Evolutionary conservation across 2,797 vertebrate genomes (phyloP), one percentile per base, ranked within the genome.

Genomic region (Sorex maritimensis): DNA sequence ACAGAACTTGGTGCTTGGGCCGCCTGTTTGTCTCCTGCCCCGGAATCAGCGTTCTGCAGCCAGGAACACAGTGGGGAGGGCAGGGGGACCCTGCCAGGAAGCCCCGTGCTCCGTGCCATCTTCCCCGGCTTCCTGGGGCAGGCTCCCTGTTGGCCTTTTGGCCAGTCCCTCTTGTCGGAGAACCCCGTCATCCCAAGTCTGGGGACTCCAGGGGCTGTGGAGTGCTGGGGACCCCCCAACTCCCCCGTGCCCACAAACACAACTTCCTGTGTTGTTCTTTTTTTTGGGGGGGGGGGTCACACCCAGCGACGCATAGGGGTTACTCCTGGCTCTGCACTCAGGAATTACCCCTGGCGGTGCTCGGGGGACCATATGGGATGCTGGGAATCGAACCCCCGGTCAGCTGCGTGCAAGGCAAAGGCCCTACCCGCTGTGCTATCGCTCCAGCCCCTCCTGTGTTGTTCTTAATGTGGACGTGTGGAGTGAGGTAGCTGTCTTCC

Each of bases 231-330:
- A 5, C 41, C 8, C 0, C 28, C 4, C 17, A 19, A 19, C 30
- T 1, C 14, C 4, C 10, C 2, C 2, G 3, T 5, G 10, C 1
- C 3, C 30, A 3, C 6, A 74, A 8, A 9, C 58, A 6, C 2
- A 2, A 28, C 6, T 26, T 23, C 63, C 38, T 44, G 41, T 44
- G 41, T 44, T 44, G 41, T 44, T 7, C 41, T 44, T 44, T 44
- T 34, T 34, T 34, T 34, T 34, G n/a, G n/a, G n/a, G n/a, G 34
- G 34, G 34, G 34, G 34, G 34, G 34, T 34, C 34, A 34, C 34
- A 34, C 34, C 34, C 34, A 34, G 34, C 34, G 34, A 34, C 2
- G 2, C 34, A 34, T 2, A 34, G 34, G 34, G 34, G 34, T 34
- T 34, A 34, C 34, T 34, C 34, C 34, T 34, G 34, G 34, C 34